phyloP scores from a whole-genome alignment of 2,113 vertebrate species.

The cat (Felis catus) region DNA sequence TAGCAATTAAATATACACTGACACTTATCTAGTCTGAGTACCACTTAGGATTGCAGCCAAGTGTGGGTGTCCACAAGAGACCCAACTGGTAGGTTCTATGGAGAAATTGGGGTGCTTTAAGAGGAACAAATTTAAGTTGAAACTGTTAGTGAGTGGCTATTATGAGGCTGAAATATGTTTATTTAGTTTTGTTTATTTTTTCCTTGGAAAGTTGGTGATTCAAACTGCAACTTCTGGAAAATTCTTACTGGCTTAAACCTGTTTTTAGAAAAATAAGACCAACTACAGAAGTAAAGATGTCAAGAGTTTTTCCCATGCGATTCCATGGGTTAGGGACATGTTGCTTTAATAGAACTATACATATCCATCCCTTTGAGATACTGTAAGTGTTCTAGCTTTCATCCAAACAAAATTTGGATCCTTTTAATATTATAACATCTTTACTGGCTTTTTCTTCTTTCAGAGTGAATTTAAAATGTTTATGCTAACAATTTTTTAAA shows the following conservation, averaged over 20 bases:
- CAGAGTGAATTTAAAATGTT: slow-evolving; percentile 24
- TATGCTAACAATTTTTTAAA: neutral
- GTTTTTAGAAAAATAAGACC: slow-evolving; percentile 26
- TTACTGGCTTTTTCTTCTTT: slow-evolving; percentile 14
- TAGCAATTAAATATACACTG: slow-evolving; percentile 62
- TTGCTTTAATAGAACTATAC: neutral
- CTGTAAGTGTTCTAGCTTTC: neutral
- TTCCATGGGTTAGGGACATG: neutral
- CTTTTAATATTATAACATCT: neutral
- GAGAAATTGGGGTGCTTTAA: neutral
- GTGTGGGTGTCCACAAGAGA: neutral
- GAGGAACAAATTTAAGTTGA: neutral
- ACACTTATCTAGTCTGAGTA: neutral
- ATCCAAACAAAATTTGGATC: neutral
- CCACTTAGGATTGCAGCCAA: neutral
- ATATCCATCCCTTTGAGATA: neutral
- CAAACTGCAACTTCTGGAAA: slow-evolving; percentile 28
- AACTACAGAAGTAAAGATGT: slow-evolving; percentile 13
- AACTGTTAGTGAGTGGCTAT: neutral
- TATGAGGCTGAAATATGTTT: neutral
- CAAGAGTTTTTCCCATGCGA: neutral
- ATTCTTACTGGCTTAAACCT: slow-evolving; percentile 14
- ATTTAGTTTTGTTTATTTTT: slow-evolving; percentile 32
- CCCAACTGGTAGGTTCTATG: neutral
- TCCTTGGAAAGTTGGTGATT: slow-evolving; percentile 22